Percentiles rank a stretch among this genome's conserved stretches.
These are phyloP conservation scores for Narcine bancroftii DNA, from an alignment of 2,113 vertebrate species.

Conservation along the genomic window DNA sequence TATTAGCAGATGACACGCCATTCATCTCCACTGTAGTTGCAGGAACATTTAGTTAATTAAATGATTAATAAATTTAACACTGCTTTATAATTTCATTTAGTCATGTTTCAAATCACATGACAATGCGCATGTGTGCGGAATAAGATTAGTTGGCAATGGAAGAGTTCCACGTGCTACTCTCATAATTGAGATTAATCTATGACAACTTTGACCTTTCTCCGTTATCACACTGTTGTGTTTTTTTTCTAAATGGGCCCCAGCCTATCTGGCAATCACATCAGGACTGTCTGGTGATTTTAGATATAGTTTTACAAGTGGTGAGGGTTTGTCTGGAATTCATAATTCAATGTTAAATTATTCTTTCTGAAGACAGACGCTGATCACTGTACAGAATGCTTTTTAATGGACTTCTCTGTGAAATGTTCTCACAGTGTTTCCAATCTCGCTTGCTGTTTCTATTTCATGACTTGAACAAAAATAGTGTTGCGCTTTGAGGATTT, in stretches of 20 bases:
- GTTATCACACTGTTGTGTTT: conserved; percentile 35
- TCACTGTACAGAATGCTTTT: conserved; percentile 21
- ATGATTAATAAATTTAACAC: conserved; percentile 99
- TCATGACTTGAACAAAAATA: not conserved
- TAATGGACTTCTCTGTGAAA: conserved; percentile 8
- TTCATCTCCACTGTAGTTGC: conserved; percentile 86
- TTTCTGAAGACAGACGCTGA: conserved; percentile 3
- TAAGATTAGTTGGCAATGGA: conserved; percentile 84
- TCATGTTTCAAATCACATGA: conserved; percentile 87
- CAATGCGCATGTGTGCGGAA: conserved; percentile 66
- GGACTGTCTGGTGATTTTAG: conserved; percentile 37
- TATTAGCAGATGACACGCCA: conserved; percentile 90
- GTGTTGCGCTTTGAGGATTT: not conserved
- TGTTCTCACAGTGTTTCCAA: not conserved
- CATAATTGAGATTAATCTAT: conserved; percentile 96
- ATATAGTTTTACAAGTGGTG: conserved; percentile 16
- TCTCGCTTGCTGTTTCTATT: not conserved
- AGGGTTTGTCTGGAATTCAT: conserved; percentile 33
- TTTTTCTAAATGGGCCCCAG: conserved; percentile 30
- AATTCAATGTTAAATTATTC: conserved; percentile 30
- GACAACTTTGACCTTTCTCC: conserved; percentile 81
- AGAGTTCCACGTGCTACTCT: conserved; percentile 75
- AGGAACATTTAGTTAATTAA: conserved; percentile 99
- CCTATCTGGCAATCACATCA: conserved; percentile 32
- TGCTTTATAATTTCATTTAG: conserved; percentile 99